phyloP scores from a whole-genome alignment of 35 echinoderm and acorn worm species.

The Heliocidaris tuberculata region DNA sequence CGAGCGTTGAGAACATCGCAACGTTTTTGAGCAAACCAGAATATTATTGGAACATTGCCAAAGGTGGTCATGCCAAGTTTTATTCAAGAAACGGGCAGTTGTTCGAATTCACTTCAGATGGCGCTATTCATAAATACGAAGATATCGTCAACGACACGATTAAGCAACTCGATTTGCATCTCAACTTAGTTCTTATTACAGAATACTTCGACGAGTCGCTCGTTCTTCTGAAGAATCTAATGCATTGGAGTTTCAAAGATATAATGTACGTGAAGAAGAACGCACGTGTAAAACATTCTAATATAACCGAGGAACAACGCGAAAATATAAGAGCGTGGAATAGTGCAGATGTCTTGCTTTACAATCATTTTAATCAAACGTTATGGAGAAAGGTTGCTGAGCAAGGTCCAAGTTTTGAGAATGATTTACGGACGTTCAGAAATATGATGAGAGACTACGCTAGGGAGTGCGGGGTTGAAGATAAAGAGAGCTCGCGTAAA shows the following conservation, averaged over 20 bases:
- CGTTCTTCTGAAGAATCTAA: constrained; percentile 55
- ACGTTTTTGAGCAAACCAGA: background rate
- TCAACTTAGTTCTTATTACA: constrained; percentile 69
- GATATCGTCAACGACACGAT: constrained; percentile 44
- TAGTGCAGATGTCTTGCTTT: constrained; percentile 49
- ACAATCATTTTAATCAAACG: constrained; percentile 61
- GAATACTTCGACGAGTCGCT: constrained; percentile 81
- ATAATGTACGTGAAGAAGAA: constrained; percentile 63
- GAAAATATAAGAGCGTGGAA: constrained; percentile 42
- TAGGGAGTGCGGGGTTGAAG: background rate
- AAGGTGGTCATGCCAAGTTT: constrained; percentile 10
- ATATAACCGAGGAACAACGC: constrained; percentile 30
- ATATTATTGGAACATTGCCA: background rate
- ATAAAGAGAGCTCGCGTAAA: background rate
- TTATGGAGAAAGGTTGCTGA: constrained; percentile 59
- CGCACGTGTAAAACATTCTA: background rate
- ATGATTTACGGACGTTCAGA: constrained; percentile 56
- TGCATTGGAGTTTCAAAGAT: constrained; percentile 66
- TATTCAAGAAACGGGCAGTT: constrained; percentile 65
- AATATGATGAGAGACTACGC: background rate
- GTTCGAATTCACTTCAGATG: constrained; percentile 62
- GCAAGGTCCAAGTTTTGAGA: constrained; percentile 27
- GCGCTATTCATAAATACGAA: background rate
- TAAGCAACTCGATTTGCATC: constrained; percentile 35
- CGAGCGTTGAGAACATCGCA: constrained; percentile 15